Evolutionary conservation across 1,140 invertebrate genomes (phyloP), one percentile per base, ranked within the genome.

Genomic region (Macrobrachium nipponense): DNA sequence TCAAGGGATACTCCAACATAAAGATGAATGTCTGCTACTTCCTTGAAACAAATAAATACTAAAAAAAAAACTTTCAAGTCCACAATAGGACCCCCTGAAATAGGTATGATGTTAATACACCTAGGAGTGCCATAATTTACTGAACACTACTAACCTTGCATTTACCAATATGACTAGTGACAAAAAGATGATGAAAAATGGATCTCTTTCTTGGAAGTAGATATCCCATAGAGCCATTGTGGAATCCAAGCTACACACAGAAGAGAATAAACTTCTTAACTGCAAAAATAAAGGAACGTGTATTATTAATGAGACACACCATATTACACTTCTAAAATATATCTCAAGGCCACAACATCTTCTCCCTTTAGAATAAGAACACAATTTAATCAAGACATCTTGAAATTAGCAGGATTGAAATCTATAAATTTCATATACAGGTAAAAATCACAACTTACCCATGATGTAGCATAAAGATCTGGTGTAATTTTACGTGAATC

Each of bases 171-270:
- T 98, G 68, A 99, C 98, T 36, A 99, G 93, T 1, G 96, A 95
- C 72, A 99, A 93, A 90, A 98, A 99, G 91, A 99, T 97, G 89
- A 98, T 94, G 88, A 99, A 96, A 92, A 99, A 99, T 27, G 97
- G 97, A 93, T 99, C 98, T 36, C 95, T 94, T 91, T 97, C 96
- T 92, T 99, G 98, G 90, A 99, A 98, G 91, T 99, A 99, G 59
- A 98, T 93, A 92, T 99, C 98, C 98, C 98, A 99, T 94, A 99
- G 97, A 87, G 94, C 94, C 82, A 96, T 94, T 78, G 96, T 95
- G 12, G 98, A 96, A 89, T 96, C 94, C 76, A 98, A 92, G 89
- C 94, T 95, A 91, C 97, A 98, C 43, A 95, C 95, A 27, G 95
- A 94, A 43, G 97, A 95, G 92, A 99, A 98, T 27, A 99, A 91